These are phyloP conservation scores for Dicerorhinus sumatrensis DNA, from an alignment of 2,113 vertebrate species.

Conservation along the genomic window DNA sequence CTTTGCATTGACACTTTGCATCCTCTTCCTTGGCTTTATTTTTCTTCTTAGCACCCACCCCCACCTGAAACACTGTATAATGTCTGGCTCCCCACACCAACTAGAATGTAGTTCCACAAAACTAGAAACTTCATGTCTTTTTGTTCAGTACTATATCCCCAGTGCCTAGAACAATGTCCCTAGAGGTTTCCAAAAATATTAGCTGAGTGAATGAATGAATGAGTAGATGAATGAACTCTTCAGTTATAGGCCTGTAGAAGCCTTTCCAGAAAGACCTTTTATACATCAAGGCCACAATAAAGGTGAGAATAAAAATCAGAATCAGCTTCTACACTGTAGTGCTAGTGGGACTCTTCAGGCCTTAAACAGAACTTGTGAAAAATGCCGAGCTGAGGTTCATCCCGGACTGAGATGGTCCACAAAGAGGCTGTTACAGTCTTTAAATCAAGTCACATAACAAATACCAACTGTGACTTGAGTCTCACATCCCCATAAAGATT, in stretches of 20 bases:
- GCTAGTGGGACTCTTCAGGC: not conserved
- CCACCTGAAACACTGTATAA: not conserved
- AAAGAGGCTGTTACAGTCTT: not conserved
- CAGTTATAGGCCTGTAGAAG: not conserved
- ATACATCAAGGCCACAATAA: not conserved
- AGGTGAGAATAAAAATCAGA: not conserved
- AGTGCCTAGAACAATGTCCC: not conserved
- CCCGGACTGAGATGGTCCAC: not conserved
- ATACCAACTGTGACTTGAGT: not conserved
- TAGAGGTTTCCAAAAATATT: not conserved
- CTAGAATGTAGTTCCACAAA: not conserved
- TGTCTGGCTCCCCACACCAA: not conserved
- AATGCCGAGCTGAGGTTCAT: not conserved
- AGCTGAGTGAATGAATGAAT: not conserved
- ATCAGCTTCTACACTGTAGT: not conserved
- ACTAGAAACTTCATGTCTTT: not conserved
- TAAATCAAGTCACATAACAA: not conserved
- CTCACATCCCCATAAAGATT: not conserved
- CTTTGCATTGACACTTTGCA: not conserved
- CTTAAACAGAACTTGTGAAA: not conserved
- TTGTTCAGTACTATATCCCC: not conserved
- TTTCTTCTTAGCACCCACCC: not conserved
- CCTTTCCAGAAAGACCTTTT: not conserved
- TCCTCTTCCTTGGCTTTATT: not conserved
- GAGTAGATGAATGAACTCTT: not conserved